Evolutionary conservation across 2,113 vertebrate genomes (phyloP).

Genomic region (Chloroceryle aenea): DNA sequence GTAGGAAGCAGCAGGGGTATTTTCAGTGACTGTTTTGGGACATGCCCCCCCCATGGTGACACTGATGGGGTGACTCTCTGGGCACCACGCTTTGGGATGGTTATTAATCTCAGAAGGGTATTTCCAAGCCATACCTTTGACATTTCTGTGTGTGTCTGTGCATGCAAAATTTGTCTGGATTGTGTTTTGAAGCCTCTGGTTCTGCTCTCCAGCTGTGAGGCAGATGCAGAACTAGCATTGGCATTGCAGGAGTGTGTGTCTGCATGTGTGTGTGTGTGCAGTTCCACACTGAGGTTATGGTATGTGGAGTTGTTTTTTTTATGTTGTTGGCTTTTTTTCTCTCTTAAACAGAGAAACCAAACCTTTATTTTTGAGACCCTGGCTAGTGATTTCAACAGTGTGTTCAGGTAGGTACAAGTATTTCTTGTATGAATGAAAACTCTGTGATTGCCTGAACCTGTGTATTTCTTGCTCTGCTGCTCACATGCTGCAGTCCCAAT

Average conservation of each 20-base stretch:
- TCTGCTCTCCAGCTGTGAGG: neutral
- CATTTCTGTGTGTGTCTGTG: neutral
- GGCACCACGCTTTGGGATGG: neutral
- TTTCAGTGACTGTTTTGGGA: slow-evolving; percentile 12
- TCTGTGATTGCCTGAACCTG: neutral
- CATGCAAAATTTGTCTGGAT: neutral
- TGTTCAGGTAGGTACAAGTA: neutral
- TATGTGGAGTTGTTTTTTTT: neutral
- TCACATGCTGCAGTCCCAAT: neutral
- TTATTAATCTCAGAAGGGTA: neutral
- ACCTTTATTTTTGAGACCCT: neutral
- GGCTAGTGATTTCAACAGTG: neutral
- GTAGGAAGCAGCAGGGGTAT: slow-evolving; percentile 68
- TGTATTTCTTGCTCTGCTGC: slow-evolving; percentile 1
- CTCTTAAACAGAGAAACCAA: neutral
- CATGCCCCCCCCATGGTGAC: neutral
- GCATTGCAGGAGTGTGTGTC: neutral
- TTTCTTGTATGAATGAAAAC: neutral
- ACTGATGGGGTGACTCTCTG: neutral
- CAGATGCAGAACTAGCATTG: neutral
- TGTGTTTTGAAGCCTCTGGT: neutral
- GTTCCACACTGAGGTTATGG: neutral
- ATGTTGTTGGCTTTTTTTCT: neutral
- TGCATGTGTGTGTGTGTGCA: neutral
- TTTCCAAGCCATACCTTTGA: neutral